Conservation (phyloP, 2,113 vertebrate species). For the Penelope pileata region DNA sequence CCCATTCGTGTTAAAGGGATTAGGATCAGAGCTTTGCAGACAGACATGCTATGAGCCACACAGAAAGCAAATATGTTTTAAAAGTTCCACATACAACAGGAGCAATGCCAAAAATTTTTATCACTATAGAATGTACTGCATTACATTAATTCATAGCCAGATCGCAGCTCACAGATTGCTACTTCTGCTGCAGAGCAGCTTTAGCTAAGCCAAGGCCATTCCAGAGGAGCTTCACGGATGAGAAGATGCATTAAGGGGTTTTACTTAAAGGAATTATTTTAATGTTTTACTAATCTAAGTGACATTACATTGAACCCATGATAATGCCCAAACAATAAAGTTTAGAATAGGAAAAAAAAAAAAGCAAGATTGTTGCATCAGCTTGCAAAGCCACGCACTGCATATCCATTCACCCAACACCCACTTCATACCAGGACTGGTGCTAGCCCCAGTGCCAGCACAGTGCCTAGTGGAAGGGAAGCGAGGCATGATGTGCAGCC, state of each 20-base stretch:
- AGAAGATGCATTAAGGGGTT: conserved; percentile 28
- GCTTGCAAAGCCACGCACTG: not conserved
- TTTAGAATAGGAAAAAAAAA: not conserved
- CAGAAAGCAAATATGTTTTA: not conserved
- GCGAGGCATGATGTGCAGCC: not conserved
- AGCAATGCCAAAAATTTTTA: conserved; percentile 16
- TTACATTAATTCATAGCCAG: not conserved
- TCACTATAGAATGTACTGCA: not conserved
- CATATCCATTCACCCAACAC: not conserved
- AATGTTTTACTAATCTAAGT: not conserved
- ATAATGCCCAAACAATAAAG: conserved; percentile 20
- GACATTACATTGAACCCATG: not conserved
- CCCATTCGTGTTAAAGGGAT: not conserved
- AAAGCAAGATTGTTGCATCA: not conserved
- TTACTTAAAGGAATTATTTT: conserved; percentile 14
- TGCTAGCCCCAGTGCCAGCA: not conserved
- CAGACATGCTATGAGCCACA: not conserved
- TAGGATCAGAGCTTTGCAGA: not conserved
- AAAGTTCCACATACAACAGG: not conserved
- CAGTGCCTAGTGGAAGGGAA: not conserved
- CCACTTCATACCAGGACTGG: not conserved
- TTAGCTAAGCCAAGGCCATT: conserved; percentile 17
- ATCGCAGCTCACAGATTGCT: not conserved
- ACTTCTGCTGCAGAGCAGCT: not conserved
- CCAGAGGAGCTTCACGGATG: conserved; percentile 35